phyloP scores from a whole-genome alignment of 2,888 invertebrate species.

The Eremobia ochroleuca region DNA sequence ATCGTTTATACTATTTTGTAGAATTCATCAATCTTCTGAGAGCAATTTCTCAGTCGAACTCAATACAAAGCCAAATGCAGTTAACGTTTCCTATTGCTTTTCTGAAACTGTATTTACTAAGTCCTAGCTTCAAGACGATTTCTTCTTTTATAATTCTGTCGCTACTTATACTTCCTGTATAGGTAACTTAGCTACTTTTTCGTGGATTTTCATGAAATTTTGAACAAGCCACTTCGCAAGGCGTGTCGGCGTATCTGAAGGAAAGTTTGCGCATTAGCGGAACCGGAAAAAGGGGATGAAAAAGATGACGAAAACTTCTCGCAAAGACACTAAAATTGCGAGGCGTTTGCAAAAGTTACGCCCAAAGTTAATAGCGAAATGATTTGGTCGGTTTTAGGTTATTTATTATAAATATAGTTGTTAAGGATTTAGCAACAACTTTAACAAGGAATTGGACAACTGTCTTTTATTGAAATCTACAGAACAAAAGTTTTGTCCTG shows the following conservation, averaged over 20 bases:
- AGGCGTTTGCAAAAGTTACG: conserved; percentile 69
- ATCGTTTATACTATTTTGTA: background rate
- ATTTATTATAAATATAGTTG: conserved; percentile 48
- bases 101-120: conserved; percentile 16
- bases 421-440: conserved; percentile 36
- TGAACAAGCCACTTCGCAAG: conserved; percentile 72
- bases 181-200: conserved; percentile 68
- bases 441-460: conserved; percentile 21
- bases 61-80: conserved; percentile 14
- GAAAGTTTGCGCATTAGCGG: conserved; percentile 84
- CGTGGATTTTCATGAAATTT: conserved; percentile 76
- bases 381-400: conserved; percentile 59
- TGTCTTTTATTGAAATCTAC: conserved; percentile 12
- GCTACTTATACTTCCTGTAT: conserved; percentile 54
- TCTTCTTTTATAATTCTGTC: conserved; percentile 38
- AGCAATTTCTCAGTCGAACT: conserved; percentile 30
- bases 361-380: conserved; percentile 71
- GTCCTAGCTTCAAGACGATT: conserved; percentile 24
- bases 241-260: conserved; percentile 72
- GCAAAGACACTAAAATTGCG: conserved; percentile 74
- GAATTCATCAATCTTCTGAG: conserved; percentile 19
- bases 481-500: background rate
- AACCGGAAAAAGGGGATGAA: conserved; percentile 84
- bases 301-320: conserved; percentile 79
- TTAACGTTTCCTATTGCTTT: conserved; percentile 16